Conservation (phyloP, 2,113 vertebrate species). For the Pristiophorus japonicus region DNA sequence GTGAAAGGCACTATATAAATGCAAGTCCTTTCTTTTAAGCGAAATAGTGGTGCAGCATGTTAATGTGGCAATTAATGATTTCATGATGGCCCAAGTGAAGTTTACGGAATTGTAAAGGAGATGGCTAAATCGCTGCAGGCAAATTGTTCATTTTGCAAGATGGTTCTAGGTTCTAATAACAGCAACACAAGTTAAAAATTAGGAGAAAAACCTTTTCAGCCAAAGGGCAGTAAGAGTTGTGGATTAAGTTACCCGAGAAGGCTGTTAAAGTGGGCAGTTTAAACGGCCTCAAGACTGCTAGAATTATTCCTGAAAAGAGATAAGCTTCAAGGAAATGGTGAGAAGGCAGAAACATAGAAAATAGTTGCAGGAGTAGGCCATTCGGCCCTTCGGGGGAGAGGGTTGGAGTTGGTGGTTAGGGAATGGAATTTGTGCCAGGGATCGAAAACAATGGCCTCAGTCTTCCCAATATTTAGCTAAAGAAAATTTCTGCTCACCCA, state of each 20-base stretch:
- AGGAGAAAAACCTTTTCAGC: not conserved
- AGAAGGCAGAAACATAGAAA: not conserved
- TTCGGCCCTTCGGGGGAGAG: too few relatives aligned
- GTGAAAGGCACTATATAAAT: not conserved
- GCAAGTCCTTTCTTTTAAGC: not conserved
- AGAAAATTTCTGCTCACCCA: too few relatives aligned
- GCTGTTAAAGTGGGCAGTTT: not conserved
- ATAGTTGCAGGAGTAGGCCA: too few relatives aligned
- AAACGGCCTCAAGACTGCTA: too few relatives aligned
- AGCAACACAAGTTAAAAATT: not conserved
- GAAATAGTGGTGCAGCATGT: not conserved
- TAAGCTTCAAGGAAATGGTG: not conserved
- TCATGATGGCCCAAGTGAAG: not conserved
- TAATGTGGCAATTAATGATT: not conserved
- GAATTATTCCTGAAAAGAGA: not conserved
- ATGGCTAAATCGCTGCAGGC: not conserved
- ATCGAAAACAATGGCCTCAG: too few relatives aligned
- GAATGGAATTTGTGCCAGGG: too few relatives aligned
- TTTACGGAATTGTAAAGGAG: not conserved
- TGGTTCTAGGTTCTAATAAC: not conserved
- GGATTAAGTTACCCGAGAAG: not conserved
- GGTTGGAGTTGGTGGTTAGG: too few relatives aligned
- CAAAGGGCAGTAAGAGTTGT: not conserved
- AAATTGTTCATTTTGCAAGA: not conserved
- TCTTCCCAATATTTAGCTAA: too few relatives aligned